Evolutionary conservation across 2,888 invertebrate species (phyloP), one percentile per base, ranked within the genome.

Genomic region (Metopia argyrocephala): DNA sequence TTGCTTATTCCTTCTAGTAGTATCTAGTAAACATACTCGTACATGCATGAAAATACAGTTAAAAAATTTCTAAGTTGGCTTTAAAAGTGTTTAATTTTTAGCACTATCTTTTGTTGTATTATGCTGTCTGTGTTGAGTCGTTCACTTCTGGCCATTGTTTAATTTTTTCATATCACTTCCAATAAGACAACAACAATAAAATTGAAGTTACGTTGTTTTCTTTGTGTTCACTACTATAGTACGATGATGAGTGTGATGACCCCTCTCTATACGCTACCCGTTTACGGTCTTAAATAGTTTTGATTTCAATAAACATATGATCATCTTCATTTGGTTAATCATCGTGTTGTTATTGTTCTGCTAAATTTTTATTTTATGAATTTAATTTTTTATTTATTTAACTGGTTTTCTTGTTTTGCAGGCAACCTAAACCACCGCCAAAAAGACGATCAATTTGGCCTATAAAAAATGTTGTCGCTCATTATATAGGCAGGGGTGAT

Each of bases 401-500:
- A 78, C 70, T 78, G 54, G 66, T 78, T 76, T 78, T 76, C 28
- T 76, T 69, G 23, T 68, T 68, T 80, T 79, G 59, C 83, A 88
- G 89, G 85, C 88, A 88, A 84, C 88, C 89, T 48, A 89, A 88
- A 78, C 88, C 89, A 23, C 86, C 87, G 81, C 89, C 87, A 73
- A 86, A 86, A 76, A 85, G 89, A 20, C 89, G 88, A 45, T 88
- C 89, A 69, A 85, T 88, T 45, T 87, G 87, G 85, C 86, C 87
- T 52, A 86, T 85, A 27, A 88, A 87, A 83, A 89, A 88, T 83
- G 95, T 96, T 5, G 95, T 97, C 25, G 97, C 97, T 1, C 96
- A 96, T 90, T 97, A 96, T 90, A 93, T 96, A 85, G 97, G 97
- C 61, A 95, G 95, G 83, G 93, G 93, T 66, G 94, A 94, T 87